These are phyloP conservation scores for Pyxicephalus adspersus DNA, from an alignment of 2,113 vertebrate genomes.

Conservation along the genomic window DNA sequence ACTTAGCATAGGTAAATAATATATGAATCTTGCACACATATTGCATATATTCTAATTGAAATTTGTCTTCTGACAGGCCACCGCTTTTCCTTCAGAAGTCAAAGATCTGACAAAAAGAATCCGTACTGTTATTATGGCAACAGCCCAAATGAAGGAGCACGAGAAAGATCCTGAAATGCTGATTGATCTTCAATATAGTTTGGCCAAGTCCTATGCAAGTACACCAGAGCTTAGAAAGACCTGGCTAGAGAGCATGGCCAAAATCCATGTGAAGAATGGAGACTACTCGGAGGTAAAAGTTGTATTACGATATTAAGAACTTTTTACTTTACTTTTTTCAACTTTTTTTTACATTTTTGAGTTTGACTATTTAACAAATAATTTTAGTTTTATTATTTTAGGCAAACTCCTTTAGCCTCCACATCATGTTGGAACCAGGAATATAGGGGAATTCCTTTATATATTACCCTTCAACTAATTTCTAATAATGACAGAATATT, in stretches of 20 bases:
- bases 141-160: constrained; percentile 95
- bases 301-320: neutral
- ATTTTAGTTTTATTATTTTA: no score
- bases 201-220: constrained; percentile 95
- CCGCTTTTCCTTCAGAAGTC: constrained; percentile 90
- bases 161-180: constrained; percentile 96
- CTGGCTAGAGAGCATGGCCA: constrained; percentile 97
- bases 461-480: no score
- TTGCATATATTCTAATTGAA: constrained; percentile 18
- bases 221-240: constrained; percentile 94
- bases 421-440: no score
- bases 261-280: constrained; percentile 92
- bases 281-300: constrained; percentile 89
- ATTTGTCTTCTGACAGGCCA: constrained; percentile 73
- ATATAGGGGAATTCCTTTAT: no score
- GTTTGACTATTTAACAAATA: no score
- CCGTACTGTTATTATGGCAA: constrained; percentile 96
- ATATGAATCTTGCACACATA: neutral
- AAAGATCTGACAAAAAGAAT: constrained; percentile 96
- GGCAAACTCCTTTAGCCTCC: no score
- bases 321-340: neutral
- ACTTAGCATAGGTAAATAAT: neutral
- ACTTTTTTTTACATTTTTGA: no score
- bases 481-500: no score
- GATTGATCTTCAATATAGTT: constrained; percentile 93